Percentiles rank a stretch among this genome's conserved stretches.
Conservation (phyloP, 1,140 invertebrate genomes). For the Formica selysi region DNA sequence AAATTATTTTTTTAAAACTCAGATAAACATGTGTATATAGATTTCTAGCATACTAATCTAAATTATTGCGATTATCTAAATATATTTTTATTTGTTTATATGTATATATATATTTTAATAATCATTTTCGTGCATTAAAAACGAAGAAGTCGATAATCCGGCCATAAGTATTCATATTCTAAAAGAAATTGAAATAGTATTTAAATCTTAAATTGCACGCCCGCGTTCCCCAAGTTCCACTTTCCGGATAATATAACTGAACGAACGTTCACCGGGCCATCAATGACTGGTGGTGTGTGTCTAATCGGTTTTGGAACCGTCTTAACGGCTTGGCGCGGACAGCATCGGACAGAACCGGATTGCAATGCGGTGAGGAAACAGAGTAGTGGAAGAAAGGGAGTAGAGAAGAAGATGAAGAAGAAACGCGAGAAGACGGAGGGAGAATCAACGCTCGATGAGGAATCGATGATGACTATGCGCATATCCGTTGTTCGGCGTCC, state of each 20-base stretch:
- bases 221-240: constrained; percentile 13
- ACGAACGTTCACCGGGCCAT: constrained; percentile 55
- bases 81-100: neutral
- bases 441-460: constrained; percentile 72
- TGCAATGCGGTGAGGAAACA: constrained; percentile 45
- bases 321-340: constrained; percentile 60
- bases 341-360: constrained; percentile 30
- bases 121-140: neutral
- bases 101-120: neutral
- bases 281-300: constrained; percentile 61
- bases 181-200: neutral
- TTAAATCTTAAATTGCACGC: constrained; percentile 39
- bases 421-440: constrained; percentile 25
- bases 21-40: neutral
- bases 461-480: constrained; percentile 83
- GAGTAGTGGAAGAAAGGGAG: constrained; percentile 34
- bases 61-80: neutral
- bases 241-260: constrained; percentile 56
- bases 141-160: neutral
- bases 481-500: constrained; percentile 81
- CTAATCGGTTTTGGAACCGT: constrained; percentile 71
- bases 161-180: neutral
- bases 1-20: neutral
- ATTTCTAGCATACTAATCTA: neutral
- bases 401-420: constrained; percentile 58